These are phyloP conservation scores for Melanostoma mellinum DNA, from an alignment of 2,888 invertebrate genomes.

Conservation along the genomic window DNA sequence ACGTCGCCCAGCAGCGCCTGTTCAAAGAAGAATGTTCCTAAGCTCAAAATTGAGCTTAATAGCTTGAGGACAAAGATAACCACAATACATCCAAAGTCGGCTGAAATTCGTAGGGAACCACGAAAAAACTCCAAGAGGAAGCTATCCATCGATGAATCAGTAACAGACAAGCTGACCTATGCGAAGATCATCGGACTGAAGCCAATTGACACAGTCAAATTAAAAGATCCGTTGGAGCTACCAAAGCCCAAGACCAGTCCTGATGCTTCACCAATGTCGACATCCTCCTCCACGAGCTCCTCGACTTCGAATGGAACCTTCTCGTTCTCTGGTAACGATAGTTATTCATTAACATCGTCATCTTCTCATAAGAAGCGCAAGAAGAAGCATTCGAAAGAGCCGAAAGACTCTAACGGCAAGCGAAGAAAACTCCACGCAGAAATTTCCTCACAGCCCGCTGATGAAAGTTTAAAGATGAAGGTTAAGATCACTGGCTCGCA, in stretches of 20 bases:
- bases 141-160: slow-evolving; percentile 75
- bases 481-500: slow-evolving; percentile 82
- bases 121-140: slow-evolving; percentile 75
- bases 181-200: slow-evolving; percentile 81
- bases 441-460: slow-evolving; percentile 82
- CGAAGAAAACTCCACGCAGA: slow-evolving; percentile 84
- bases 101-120: slow-evolving; percentile 76
- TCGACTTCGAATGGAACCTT: slow-evolving; percentile 77
- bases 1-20: slow-evolving; percentile 16
- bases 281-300: slow-evolving; percentile 77
- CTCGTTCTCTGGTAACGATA: slow-evolving; percentile 56
- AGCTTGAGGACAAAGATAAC: slow-evolving; percentile 79
- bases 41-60: slow-evolving; percentile 79
- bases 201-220: slow-evolving; percentile 77
- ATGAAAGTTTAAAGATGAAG: slow-evolving; percentile 83
- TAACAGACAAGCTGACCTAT: slow-evolving; percentile 78
- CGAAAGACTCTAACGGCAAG: slow-evolving; percentile 81
- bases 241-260: slow-evolving; percentile 77
- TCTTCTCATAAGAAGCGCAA: slow-evolving; percentile 83
- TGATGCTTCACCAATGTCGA: slow-evolving; percentile 80
- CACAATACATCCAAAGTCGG: slow-evolving; percentile 76
- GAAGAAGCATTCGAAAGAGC: slow-evolving; percentile 84
- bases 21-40: slow-evolving; percentile 77
- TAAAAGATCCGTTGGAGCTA: slow-evolving; percentile 60
- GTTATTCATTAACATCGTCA: slow-evolving; percentile 63